These are phyloP conservation scores for Cololabis saira DNA, from an alignment of 2,113 vertebrate genomes.

Conservation along the genomic window DNA sequence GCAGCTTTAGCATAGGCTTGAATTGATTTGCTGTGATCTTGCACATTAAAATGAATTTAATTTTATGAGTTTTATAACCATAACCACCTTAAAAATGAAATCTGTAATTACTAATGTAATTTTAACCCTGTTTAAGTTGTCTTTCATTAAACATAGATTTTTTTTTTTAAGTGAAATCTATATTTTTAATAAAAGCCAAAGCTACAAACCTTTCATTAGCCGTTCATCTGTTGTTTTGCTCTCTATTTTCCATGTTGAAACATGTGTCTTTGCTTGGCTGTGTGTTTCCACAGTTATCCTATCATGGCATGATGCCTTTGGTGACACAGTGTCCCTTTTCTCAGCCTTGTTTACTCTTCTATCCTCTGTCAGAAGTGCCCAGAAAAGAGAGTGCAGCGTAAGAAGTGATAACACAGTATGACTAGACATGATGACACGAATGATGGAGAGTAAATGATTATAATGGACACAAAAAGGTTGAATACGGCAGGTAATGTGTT, in stretches of 20 bases:
- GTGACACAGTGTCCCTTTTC: conserved; percentile 35
- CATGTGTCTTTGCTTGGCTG: conserved; percentile 2
- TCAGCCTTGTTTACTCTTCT: conserved; percentile 36
- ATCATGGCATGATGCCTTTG: conserved; percentile 40
- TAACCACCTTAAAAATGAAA: not conserved
- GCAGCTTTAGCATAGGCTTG: conserved; percentile 4
- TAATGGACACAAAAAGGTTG: not conserved
- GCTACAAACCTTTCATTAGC: not conserved
- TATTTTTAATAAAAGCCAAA: not conserved
- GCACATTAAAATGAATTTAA: not conserved
- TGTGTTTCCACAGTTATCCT: conserved; percentile 15
- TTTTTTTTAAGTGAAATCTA: too few relatives aligned
- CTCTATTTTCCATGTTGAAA: conserved; percentile 14
- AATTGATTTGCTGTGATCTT: not conserved
- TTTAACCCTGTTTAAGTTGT: not conserved
- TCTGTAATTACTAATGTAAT: conserved; percentile 4
- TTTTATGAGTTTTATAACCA: not conserved
- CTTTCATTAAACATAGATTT: too few relatives aligned
- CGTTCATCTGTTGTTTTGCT: not conserved
- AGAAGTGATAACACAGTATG: not conserved
- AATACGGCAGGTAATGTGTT: not conserved
- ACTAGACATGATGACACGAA: conserved; percentile 2
- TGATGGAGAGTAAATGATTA: conserved; percentile 4
- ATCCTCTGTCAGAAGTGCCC: conserved; percentile 1
- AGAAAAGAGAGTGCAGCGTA: conserved; percentile 13